Base-by-base conservation (phyloP, 92 coral and sea anemone species). In the Epizoanthus scotinus region DNA sequence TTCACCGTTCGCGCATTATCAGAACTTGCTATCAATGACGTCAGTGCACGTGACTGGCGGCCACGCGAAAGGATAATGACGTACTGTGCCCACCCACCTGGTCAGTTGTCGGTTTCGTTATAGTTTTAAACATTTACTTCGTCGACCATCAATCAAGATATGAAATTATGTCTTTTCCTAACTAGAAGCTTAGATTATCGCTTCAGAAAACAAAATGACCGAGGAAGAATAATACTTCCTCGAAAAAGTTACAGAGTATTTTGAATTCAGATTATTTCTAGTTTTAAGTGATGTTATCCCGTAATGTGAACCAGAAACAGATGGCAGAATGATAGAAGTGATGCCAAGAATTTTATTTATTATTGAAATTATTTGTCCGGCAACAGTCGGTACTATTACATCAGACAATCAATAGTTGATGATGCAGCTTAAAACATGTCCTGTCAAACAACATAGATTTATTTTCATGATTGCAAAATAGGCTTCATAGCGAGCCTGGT, bases 301-400 rank as follows among this genome's bases (percentile, higher is more conserved):
- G 47, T 21, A 59, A 38, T 6, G 21, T 58, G n/a, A 58, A 75
- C 59, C 67, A 21, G 44, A 75, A 75, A 22, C 13, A 28, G 57
- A 71, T 58, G 55, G 62, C 15, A 22, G 40, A 64, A 13, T 8
- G 59, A 56, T 31, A 57, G 34, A 73, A 14, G 22, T 57, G 52
- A 38, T 31, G 77, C 53, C 58, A 38, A 20, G 12, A 13, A 58
- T 38, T 74, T 34, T 75, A 75, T 75, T 75, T 75, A 75, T 75
- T 75, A 58, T 58, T 59, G 67, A 75, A 75, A 13, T n/a, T 75
- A 75, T 75, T 75, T 75, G 81, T 73, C 40, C 58, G 34, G 40
- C 15, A 18, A 40, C 36, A 57, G 57, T 40, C 24, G 21, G 50
- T 42, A 42, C 49, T 0, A 42, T 6, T 42, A 42, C 49, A 42